A percentile compares a stretch with the other conserved stretches of the same genome.
Evolutionary conservation across 2,797 vertebrate species (phyloP).

Genomic region (Pantherophis vulpinus): DNA sequence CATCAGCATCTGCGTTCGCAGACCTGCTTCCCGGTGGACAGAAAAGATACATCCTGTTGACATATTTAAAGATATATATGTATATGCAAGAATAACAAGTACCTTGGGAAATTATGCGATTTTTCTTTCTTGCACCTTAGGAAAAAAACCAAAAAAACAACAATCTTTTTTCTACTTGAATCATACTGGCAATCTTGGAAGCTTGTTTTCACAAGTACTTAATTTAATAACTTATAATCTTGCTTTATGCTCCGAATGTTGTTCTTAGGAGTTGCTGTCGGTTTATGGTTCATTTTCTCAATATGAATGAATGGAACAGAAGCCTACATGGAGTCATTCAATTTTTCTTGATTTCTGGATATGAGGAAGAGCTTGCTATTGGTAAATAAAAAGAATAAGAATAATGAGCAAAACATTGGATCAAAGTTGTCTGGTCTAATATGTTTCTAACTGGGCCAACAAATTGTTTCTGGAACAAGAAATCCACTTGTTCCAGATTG

Average conservation of each 20-base stretch:
- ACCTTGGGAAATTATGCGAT: conserved; percentile 19
- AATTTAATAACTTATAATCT: conserved; percentile 27
- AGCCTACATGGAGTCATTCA: not conserved
- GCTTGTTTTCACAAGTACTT: conserved; percentile 30
- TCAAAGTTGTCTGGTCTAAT: not conserved
- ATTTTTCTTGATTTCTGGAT: not conserved
- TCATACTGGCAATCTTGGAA: conserved; percentile 17
- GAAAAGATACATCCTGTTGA: conserved; percentile 34
- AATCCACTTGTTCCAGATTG: not conserved
- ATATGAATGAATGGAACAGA: not conserved
- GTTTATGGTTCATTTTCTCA: not conserved
- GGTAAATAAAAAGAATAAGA: not conserved
- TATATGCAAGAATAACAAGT: conserved; percentile 33
- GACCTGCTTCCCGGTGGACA: conserved; percentile 33
- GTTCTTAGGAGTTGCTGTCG: not conserved
- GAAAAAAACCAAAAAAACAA: not conserved
- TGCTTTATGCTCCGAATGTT: not conserved
- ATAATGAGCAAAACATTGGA: not conserved
- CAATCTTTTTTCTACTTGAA: conserved; percentile 20
- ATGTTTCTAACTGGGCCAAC: not conserved
- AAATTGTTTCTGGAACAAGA: not conserved
- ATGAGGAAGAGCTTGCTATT: not conserved
- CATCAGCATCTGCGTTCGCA: conserved; percentile 54
- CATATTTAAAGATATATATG: conserved; percentile 13
- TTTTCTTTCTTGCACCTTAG: conserved; percentile 34